Conservation (phyloP, 2,888 invertebrate species). For the Lasius platythorax region DNA sequence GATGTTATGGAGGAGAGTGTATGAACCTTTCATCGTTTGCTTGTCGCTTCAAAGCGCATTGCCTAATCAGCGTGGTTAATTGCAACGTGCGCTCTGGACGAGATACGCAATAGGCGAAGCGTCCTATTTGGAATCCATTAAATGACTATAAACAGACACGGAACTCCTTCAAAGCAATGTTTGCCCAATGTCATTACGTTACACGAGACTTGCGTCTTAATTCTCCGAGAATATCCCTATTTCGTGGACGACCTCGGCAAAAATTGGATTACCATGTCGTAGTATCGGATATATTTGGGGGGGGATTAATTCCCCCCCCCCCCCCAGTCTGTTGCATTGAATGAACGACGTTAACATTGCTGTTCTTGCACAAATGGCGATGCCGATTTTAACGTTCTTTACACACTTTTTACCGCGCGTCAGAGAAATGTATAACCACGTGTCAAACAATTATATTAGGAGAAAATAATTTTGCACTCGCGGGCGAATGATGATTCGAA, state of each 20-base stretch:
- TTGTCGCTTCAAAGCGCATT: conserved; percentile 53
- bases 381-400: not conserved
- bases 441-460: not conserved
- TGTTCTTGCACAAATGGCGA: not conserved
- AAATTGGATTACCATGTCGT: not conserved
- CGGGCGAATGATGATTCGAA: not conserved
- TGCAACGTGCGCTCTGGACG: conserved; percentile 43
- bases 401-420: not conserved
- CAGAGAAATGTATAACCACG: not conserved
- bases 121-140: conserved; percentile 52
- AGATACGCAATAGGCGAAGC: conserved; percentile 46
- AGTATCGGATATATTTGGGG: not conserved
- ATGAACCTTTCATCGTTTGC: conserved; percentile 36
- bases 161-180: conserved; percentile 50
- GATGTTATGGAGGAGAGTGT: conserved; percentile 10
- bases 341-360: not conserved
- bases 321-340: not conserved
- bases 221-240: conserved; percentile 1
- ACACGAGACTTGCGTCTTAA: conserved; percentile 28
- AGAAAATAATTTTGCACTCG: not conserved
- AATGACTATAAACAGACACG: conserved; percentile 45
- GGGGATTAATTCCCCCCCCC: not conserved
- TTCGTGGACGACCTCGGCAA: not conserved
- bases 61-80: conserved; percentile 56
- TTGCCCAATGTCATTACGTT: conserved; percentile 32